A percentile compares a stretch with the other conserved stretches of the same genome.
Conservation (phyloP, 2,113 vertebrate genomes). For the Mormyrus iriodes region DNA sequence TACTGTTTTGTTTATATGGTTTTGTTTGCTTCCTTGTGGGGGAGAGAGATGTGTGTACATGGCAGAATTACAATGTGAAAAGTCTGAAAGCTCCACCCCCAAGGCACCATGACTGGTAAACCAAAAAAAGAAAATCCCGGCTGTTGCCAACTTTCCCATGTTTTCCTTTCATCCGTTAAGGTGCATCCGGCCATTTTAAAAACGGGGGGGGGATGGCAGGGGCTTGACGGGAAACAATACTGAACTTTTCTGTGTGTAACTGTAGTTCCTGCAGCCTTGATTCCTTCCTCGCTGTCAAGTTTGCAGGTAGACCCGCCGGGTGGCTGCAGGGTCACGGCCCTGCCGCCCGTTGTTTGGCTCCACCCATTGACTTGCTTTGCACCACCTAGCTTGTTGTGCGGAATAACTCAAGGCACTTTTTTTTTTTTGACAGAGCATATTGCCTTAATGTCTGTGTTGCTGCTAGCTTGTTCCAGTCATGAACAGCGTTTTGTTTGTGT, state of each 20-base stretch:
- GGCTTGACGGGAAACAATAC: conserved; percentile 10
- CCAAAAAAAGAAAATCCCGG: neutral
- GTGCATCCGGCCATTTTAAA: conserved; percentile 10
- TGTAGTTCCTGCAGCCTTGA: conserved; percentile 10
- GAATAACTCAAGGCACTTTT: neutral
- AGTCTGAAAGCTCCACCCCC: neutral
- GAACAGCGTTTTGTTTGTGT: neutral
- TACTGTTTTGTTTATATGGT: neutral
- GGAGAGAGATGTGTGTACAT: neutral
- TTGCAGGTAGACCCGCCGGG: no score
- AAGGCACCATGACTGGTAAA: neutral
- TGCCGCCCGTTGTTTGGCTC: neutral
- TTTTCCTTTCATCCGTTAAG: conserved; percentile 10
- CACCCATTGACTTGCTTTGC: neutral
- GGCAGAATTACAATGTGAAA: neutral
- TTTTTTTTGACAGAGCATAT: neutral
- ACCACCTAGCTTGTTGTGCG: neutral
- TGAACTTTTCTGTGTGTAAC: neutral
- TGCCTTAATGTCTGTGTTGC: neutral
- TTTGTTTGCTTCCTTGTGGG: neutral
- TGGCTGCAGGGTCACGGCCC: neutral
- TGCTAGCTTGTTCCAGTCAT: neutral
- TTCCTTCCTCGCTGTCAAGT: neutral
- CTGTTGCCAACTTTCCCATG: neutral
- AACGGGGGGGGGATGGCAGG: neutral